Conservation (phyloP, 2,888 invertebrate species). For the Villa cingulata region DNA sequence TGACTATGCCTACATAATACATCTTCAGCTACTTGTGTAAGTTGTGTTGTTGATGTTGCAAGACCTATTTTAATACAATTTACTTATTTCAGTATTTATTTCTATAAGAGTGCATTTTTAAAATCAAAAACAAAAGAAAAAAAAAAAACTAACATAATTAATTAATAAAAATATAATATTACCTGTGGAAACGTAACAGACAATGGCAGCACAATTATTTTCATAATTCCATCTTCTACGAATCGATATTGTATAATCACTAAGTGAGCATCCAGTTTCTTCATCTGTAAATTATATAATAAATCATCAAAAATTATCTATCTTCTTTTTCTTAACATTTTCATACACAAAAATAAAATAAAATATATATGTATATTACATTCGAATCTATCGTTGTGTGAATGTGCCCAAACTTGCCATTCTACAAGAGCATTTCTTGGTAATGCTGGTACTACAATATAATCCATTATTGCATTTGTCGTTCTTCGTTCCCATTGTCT, state of each 20-base stretch:
- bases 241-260: slow-evolving; percentile 69
- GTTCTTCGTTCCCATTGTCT: slow-evolving; percentile 71
- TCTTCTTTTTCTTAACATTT: too few relatives aligned
- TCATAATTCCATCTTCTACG: slow-evolving; percentile 80
- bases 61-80: slow-evolving; percentile 22
- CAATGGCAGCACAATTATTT: slow-evolving; percentile 72
- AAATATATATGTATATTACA: slow-evolving; percentile 40
- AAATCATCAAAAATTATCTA: not conserved
- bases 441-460: slow-evolving; percentile 66
- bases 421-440: slow-evolving; percentile 72
- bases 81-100: not conserved
- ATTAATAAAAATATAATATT: not conserved
- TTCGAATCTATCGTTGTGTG: slow-evolving; percentile 75
- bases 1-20: slow-evolving; percentile 29
- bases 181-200: slow-evolving; percentile 61
- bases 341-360: not conserved
- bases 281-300: slow-evolving; percentile 50
- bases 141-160: too few relatives aligned
- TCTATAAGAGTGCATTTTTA: too few relatives aligned
- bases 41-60: slow-evolving; percentile 35
- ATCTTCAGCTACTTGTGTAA: slow-evolving; percentile 35
- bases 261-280: slow-evolving; percentile 77
- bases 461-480: slow-evolving; percentile 76
- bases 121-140: too few relatives aligned
- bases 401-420: slow-evolving; percentile 89